Evolutionary conservation across 2,888 invertebrate genomes (phyloP).

Genomic region (Tenthredo scrophulariae): DNA sequence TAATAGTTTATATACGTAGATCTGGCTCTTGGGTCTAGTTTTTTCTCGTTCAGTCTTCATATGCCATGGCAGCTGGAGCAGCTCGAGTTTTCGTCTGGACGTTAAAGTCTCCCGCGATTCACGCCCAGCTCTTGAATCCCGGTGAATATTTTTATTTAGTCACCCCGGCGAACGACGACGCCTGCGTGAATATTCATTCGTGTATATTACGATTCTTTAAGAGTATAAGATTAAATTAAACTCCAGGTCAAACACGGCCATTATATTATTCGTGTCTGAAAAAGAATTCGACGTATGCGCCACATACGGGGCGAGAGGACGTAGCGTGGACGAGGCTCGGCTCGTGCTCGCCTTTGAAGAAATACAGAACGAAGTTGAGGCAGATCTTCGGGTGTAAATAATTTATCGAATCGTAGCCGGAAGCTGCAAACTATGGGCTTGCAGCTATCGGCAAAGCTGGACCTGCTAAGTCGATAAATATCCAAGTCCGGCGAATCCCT

Average conservation of each 20-base stretch:
- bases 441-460: not conserved
- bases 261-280: not conserved
- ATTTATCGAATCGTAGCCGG: conserved; percentile 6
- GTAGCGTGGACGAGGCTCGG: no score
- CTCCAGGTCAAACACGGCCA: not conserved
- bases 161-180: not conserved
- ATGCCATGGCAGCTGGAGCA: not conserved
- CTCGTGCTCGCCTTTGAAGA: not conserved
- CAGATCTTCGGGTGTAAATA: conserved; percentile 8
- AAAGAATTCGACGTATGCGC: no score
- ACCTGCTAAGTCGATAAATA: conserved; percentile 58
- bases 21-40: not conserved
- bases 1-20: not conserved
- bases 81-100: conserved; percentile 24
- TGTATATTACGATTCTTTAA: conserved; percentile 37
- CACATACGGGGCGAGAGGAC: no score
- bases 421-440: not conserved
- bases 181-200: conserved; percentile 42
- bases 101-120: conserved; percentile 49
- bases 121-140: not conserved
- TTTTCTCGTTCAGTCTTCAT: not conserved
- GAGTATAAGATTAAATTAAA: not conserved
- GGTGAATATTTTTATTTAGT: conserved; percentile 31
- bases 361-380: not conserved
- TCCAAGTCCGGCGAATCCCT: conserved; percentile 57